phyloP scores from a whole-genome alignment of 2,113 vertebrate genomes.

The Chaenocephalus aceratus region DNA sequence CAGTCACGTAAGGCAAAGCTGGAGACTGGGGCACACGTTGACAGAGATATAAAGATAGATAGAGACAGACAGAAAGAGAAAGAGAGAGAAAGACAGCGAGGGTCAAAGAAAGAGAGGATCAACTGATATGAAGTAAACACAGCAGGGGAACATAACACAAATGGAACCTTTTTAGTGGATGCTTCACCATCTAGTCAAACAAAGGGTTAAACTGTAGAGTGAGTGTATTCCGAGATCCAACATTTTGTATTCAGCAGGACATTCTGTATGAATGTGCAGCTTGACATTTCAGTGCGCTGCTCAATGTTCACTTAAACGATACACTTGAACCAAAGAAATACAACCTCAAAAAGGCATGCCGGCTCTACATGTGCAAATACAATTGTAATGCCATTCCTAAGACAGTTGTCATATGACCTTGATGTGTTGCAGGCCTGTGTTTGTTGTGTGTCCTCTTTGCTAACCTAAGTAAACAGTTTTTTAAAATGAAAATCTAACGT shows the following conservation, averaged over 20 bases:
- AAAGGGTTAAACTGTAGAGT: background rate
- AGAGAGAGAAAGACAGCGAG: slow-evolving; percentile 35
- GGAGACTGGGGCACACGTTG: slow-evolving; percentile 63
- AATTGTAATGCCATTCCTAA: background rate
- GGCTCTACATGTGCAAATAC: background rate
- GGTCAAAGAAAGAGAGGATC: slow-evolving; percentile 28
- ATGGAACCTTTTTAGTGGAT: background rate
- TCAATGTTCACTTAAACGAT: background rate
- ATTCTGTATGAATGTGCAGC: background rate
- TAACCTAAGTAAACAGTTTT: background rate
- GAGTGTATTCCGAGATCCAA: background rate
- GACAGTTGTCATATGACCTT: background rate
- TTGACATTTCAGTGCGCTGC: background rate
- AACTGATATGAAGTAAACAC: slow-evolving; percentile 12
- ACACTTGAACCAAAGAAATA: slow-evolving; percentile 2
- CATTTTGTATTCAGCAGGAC: background rate
- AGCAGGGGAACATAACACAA: background rate
- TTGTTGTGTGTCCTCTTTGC: too few species aligned
- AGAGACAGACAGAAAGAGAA: slow-evolving; percentile 31
- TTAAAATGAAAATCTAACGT: background rate
- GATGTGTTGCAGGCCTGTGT: too few species aligned
- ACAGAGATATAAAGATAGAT: slow-evolving; percentile 50
- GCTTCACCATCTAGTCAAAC: background rate
- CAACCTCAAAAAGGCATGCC: background rate
- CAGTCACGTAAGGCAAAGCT: slow-evolving; percentile 85